These are phyloP conservation scores for Strix aluco DNA, from an alignment of 2,113 vertebrate genomes.

Conservation along the genomic window DNA sequence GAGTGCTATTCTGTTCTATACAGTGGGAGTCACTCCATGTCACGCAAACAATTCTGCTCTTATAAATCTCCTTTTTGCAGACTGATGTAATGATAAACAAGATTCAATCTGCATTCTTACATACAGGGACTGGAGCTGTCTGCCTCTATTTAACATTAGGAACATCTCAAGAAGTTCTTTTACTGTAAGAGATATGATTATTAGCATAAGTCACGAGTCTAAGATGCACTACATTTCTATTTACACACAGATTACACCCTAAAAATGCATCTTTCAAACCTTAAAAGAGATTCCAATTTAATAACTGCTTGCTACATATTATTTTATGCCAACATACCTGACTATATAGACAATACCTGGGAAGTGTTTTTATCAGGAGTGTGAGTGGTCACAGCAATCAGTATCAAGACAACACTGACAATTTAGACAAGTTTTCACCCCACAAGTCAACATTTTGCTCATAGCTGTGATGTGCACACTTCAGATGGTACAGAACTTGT, in stretches of 20 bases:
- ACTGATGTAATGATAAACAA: conserved; percentile 42
- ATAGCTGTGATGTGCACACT: neutral
- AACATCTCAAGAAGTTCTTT: conserved; percentile 17
- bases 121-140: neutral
- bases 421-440: neutral
- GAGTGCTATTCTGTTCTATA: conserved; percentile 35
- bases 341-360: neutral
- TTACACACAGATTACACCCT: conserved; percentile 44
- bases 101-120: neutral
- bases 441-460: neutral
- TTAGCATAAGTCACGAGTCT: neutral
- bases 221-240: neutral
- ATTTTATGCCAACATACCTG: conserved; percentile 27
- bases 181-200: neutral
- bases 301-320: neutral
- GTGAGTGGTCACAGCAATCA: neutral
- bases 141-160: conserved; percentile 2
- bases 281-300: conserved; percentile 6
- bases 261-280: conserved; percentile 6
- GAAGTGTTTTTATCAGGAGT: neutral
- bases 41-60: conserved; percentile 20
- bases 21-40: conserved; percentile 32
- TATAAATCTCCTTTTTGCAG: conserved; percentile 23
- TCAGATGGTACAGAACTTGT: neutral
- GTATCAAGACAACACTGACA: neutral